Base-by-base conservation (phyloP, 2,888 invertebrate species). In the Cheilosia vulpina region DNA sequence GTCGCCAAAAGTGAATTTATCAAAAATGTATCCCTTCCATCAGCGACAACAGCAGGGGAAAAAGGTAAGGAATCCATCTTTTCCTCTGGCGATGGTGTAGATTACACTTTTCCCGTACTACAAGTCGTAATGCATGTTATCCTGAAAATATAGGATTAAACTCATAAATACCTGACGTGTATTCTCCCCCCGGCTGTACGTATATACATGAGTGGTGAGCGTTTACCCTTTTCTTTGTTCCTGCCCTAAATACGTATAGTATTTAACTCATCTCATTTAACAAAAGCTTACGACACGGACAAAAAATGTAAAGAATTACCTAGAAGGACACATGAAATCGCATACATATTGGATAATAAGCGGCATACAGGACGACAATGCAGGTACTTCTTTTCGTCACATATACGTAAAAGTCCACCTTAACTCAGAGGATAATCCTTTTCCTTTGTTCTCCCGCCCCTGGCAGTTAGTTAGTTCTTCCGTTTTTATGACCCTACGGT, bases 81-180 rank as follows among this genome's bases (percentile, higher is more conserved):
- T 24, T 19, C 24, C 47, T 60, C 53, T 5, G 7, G 5, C 11
- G 41, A n/a, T 52, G 57, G 19, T 50, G 41, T n/a, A n/a, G n/a
- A n/a, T n/a, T 21, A 4, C 55, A 41, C 62, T 11, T 62, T 38
- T 53, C 31, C 24, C 63, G 27, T 1, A 24, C 41, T 19, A 24
- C 34, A 72, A 43, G 31, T 65, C 43, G 72, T 60, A 65, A 65
- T 79, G 66, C 66, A 77, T 85, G 85, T 85, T 85, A 77, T 80
- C 85, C 81, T 77, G 72, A 80, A 85, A 85, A 81, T 81, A 77
- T 81, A 77, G 76, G 76, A 85, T 77, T 85, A 77, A 85, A 81
- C 58, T 81, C 85, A 81, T 81, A 85, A 80, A 84, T 80, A 84
- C 65, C 84, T 80, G 80, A 84, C 80, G 53, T 83, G 68, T 78